These are phyloP conservation scores for Engystomops pustulosus DNA, from an alignment of 2,113 vertebrate genomes.

Conservation along the genomic window DNA sequence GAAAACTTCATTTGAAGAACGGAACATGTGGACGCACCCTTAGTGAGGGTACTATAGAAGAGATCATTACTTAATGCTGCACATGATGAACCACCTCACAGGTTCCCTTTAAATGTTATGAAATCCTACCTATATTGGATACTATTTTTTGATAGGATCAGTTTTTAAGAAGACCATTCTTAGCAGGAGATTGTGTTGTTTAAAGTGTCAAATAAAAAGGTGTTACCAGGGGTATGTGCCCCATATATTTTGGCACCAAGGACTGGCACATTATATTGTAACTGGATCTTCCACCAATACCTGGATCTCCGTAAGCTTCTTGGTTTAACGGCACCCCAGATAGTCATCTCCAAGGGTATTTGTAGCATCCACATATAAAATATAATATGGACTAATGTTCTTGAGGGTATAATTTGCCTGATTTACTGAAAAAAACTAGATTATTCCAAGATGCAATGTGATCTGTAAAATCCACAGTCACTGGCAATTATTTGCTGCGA, in stretches of 20 bases:
- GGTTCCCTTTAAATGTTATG: too few relatives aligned
- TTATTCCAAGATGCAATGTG: background rate
- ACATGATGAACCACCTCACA: too few relatives aligned
- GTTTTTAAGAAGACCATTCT: background rate
- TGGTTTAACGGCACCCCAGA: too few relatives aligned
- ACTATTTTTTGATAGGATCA: too few relatives aligned
- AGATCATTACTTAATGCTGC: too few relatives aligned
- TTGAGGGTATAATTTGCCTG: background rate
- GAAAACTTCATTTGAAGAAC: too few relatives aligned
- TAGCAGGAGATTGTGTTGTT: background rate
- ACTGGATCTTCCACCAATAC: background rate
- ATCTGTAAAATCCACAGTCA: background rate
- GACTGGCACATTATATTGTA: background rate
- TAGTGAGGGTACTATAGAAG: too few relatives aligned
- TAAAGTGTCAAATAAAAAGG: too few relatives aligned
- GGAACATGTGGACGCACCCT: too few relatives aligned
- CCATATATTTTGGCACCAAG: background rate
- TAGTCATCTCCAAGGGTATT: background rate
- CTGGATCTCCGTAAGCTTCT: too few relatives aligned
- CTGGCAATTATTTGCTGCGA: background rate
- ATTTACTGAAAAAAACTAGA: background rate
- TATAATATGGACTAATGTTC: background rate
- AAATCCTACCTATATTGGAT: too few relatives aligned
- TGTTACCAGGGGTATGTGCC: background rate
- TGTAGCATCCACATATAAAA: background rate